Evolutionary conservation across 2,888 invertebrate species (phyloP).

Genomic region (Eustalomyia histrio): DNA sequence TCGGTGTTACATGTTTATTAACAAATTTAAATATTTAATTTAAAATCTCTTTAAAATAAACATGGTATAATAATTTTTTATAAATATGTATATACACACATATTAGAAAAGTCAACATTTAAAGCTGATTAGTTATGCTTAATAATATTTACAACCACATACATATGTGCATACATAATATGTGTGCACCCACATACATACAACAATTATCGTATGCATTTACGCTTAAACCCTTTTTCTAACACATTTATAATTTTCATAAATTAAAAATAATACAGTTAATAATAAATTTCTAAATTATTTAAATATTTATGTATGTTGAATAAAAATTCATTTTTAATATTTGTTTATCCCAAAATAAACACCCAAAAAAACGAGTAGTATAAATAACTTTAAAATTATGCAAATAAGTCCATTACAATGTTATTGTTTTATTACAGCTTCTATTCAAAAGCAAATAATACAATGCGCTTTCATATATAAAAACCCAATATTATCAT

Average conservation of each 20-base stretch:
- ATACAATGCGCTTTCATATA: too few species aligned
- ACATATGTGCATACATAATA: neutral
- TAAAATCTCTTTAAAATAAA: conserved; percentile 12
- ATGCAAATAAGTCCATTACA: conserved; percentile 9
- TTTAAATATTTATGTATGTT: neutral
- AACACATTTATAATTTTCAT: neutral
- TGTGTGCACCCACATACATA: too few species aligned
- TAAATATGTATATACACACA: neutral
- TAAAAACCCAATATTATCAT: neutral
- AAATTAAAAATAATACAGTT: neutral
- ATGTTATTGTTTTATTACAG: too few species aligned
- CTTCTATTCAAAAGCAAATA: too few species aligned
- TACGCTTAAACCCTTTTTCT: neutral
- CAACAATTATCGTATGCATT: too few species aligned
- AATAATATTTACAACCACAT: neutral
- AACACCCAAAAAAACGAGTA: neutral
- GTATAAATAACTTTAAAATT: neutral
- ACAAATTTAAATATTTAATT: conserved; percentile 19
- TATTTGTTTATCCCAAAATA: neutral
- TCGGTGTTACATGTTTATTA: neutral
- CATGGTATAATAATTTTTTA: too few species aligned
- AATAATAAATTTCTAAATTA: neutral
- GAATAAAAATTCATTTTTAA: neutral
- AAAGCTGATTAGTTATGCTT: conserved; percentile 24
- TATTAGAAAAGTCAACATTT: neutral